These are phyloP conservation scores for Cantharis rustica DNA, from an alignment of 2,888 invertebrate genomes.

Conservation along the genomic window DNA sequence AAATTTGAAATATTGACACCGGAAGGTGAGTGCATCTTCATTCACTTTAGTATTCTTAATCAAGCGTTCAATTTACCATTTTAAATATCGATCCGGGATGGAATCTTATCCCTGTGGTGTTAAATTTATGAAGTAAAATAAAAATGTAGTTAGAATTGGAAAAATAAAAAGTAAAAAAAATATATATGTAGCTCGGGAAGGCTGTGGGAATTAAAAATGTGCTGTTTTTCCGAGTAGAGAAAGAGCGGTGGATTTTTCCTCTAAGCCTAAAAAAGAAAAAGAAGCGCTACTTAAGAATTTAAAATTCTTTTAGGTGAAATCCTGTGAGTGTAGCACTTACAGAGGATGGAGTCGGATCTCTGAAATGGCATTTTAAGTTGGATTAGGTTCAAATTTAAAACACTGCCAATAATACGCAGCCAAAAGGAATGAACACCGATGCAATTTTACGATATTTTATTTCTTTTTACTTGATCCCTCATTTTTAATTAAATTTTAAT, in stretches of 20 bases:
- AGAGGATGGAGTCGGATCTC: constrained; percentile 55
- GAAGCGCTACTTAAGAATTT: constrained; percentile 55
- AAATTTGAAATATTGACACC: background rate
- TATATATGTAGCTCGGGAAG: constrained; percentile 55
- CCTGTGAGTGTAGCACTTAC: constrained; percentile 56
- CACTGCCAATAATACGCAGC: constrained; percentile 56
- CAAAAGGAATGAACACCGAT: constrained; percentile 43
- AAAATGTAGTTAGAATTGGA: constrained; percentile 39
- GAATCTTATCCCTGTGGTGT: background rate
- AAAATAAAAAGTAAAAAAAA: constrained; percentile 52
- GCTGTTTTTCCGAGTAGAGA: constrained; percentile 54
- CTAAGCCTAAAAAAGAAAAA: constrained; percentile 25
- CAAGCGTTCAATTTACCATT: background rate
- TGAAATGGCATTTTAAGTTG: constrained; percentile 60
- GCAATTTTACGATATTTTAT: constrained; percentile 32
- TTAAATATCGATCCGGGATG: background rate
- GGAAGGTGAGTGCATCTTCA: background rate
- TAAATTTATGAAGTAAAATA: constrained; percentile 5
- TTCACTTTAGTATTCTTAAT: background rate
- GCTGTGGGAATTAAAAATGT: constrained; percentile 60
- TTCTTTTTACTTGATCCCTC: constrained; percentile 16
- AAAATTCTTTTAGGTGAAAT: constrained; percentile 58
- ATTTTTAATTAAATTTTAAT: constrained; percentile 4
- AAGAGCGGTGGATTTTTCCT: constrained; percentile 26
- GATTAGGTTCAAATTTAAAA: constrained; percentile 59